These are phyloP conservation scores for Rotaria magnacalcarata DNA, from an alignment of 2,888 invertebrate species.

Conservation along the genomic window DNA sequence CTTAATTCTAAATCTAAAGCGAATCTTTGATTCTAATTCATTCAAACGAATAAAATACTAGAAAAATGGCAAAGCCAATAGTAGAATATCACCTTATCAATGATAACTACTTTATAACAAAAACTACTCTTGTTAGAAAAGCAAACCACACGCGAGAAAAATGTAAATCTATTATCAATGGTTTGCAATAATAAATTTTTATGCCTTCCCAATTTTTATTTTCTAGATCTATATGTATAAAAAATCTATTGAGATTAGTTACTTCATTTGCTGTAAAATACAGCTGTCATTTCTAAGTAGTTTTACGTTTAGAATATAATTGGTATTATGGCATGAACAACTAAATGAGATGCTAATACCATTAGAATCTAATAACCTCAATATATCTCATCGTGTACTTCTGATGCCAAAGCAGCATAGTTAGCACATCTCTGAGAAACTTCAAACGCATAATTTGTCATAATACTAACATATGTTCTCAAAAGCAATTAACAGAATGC, in stretches of 20 bases:
- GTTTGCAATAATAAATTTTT: not conserved
- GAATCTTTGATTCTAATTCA: no score
- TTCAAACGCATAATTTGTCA: no score
- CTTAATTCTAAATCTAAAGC: no score
- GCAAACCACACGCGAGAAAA: not conserved
- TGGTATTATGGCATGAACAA: not conserved
- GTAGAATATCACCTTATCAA: no score
- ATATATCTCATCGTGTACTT: not conserved
- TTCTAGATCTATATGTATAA: not conserved
- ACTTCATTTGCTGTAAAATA: no score
- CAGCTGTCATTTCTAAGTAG: not conserved
- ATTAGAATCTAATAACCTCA: no score
- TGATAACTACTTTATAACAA: no score
- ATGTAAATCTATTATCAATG: not conserved
- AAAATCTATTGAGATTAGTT: not conserved
- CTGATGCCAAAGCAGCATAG: not conserved
- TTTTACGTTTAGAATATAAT: not conserved
- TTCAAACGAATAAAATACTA: not conserved
- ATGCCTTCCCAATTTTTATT: not conserved
- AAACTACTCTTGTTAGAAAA: no score
- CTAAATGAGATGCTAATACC: not conserved
- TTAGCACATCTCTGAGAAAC: no score
- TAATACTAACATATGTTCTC: no score
- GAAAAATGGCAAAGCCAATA: no score
- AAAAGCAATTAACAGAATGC: no score